phyloP scores from a whole-genome alignment of 2,888 invertebrate genomes.

The Toxonevra muliebris region DNA sequence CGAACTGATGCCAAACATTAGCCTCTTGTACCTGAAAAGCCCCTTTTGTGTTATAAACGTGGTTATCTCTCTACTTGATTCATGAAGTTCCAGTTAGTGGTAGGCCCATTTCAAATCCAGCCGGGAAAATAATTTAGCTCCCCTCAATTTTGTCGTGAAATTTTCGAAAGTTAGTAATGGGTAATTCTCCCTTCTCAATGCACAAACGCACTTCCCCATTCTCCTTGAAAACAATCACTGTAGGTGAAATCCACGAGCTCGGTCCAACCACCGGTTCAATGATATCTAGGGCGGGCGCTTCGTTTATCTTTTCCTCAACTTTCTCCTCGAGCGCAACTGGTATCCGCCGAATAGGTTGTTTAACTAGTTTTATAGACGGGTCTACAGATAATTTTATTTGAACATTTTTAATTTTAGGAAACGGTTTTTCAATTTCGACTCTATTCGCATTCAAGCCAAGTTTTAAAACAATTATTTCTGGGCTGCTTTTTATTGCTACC shows the following conservation, averaged over 20 bases:
- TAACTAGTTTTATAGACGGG: slow-evolving; percentile 43
- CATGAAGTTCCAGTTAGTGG: slow-evolving; percentile 45
- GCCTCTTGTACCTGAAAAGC: slow-evolving; percentile 51
- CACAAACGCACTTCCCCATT: slow-evolving; percentile 29
- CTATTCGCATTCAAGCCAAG: slow-evolving; percentile 19
- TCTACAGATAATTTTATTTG: slow-evolving; percentile 34
- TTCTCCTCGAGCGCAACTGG: slow-evolving; percentile 49
- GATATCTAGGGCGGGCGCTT: slow-evolving; percentile 35
- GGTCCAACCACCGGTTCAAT: slow-evolving; percentile 26
- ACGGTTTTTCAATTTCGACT: slow-evolving; percentile 18
- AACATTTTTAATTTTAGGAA: slow-evolving; percentile 48
- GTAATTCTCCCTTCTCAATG: slow-evolving; percentile 32
- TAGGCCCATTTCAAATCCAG: slow-evolving; percentile 52
- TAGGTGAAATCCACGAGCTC: slow-evolving; percentile 21
- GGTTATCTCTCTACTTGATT: slow-evolving; percentile 34
- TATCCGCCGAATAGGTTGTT: slow-evolving; percentile 49
- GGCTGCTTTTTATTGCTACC: too few species aligned
- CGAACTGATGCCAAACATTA: slow-evolving; percentile 58
- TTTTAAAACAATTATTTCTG: slow-evolving; percentile 32
- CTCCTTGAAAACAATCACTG: slow-evolving; percentile 31
- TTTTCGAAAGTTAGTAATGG: slow-evolving; percentile 48
- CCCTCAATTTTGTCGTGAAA: slow-evolving; percentile 41
- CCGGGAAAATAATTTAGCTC: slow-evolving; percentile 40
- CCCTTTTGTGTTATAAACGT: slow-evolving; percentile 38
- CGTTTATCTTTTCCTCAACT: slow-evolving; percentile 33